phyloP scores from a whole-genome alignment of 2,888 invertebrate species.

The Gisinianus flammeolus region DNA sequence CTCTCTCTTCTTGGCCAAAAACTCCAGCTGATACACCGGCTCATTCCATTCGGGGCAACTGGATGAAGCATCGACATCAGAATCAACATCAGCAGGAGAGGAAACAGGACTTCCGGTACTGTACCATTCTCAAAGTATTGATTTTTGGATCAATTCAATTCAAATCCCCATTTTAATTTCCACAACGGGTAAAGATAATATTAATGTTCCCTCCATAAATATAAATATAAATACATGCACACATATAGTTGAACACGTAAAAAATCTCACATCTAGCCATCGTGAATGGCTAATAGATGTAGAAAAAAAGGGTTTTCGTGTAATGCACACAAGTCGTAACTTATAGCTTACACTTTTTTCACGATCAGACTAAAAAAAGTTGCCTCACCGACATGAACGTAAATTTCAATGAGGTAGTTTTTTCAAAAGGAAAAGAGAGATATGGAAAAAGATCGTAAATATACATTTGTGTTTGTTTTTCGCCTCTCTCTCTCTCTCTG shows the following conservation, averaged over 20 bases:
- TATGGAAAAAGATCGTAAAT: background rate
- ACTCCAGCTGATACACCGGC: conserved; percentile 1
- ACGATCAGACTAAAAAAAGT: background rate
- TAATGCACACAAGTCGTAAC: background rate
- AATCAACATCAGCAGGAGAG: conserved; percentile 1
- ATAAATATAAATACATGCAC: too few relatives aligned
- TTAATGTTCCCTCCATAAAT: background rate
- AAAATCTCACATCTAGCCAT: background rate
- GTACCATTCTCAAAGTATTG: conserved; percentile 20
- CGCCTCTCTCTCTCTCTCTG: background rate
- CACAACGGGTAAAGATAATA: background rate
- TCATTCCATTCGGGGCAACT: background rate
- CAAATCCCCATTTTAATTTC: background rate
- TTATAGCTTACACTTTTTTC: background rate
- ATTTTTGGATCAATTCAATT: conserved; percentile 29
- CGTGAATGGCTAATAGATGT: background rate
- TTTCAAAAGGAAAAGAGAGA: background rate
- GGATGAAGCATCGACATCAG: too few relatives aligned
- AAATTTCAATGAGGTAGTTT: background rate
- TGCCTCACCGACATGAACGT: conserved; percentile 1
- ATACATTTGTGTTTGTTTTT: conserved; percentile 5
- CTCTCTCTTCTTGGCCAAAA: background rate
- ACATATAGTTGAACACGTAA: background rate
- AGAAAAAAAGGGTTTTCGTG: background rate
- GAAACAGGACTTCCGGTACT: conserved; percentile 31